These are phyloP conservation scores for Bostrychus sinensis DNA, from an alignment of 2,113 vertebrate genomes.

Conservation along the genomic window DNA sequence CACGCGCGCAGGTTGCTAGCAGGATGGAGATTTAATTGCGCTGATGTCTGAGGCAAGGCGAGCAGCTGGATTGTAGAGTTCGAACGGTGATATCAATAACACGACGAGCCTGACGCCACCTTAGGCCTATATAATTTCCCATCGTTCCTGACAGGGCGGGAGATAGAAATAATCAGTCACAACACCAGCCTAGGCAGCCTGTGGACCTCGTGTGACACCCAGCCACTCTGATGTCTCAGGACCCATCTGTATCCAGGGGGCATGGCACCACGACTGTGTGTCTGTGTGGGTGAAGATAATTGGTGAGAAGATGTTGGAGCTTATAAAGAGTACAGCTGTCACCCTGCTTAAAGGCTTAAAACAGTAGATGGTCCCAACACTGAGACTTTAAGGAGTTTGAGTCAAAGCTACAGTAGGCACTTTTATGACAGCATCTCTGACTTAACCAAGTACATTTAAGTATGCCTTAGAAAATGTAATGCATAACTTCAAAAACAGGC, in stretches of 20 bases:
- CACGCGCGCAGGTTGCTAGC: constrained; percentile 45
- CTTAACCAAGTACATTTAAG: no score
- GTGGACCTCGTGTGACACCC: constrained; percentile 68
- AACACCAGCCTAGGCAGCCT: constrained; percentile 62
- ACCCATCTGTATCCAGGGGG: constrained; percentile 71
- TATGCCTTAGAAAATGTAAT: no score
- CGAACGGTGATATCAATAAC: constrained; percentile 77
- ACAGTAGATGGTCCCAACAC: background rate
- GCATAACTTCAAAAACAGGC: no score
- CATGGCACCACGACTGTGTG: constrained; percentile 4
- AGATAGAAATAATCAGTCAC: constrained; percentile 79
- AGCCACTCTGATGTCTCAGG: constrained; percentile 65
- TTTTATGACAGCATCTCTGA: background rate
- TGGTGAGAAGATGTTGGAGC: constrained; percentile 51
- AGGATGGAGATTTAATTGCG: constrained; percentile 72
- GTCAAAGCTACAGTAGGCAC: background rate
- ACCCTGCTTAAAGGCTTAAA: constrained; percentile 28
- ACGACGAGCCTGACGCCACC: constrained; percentile 50
- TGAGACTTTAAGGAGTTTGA: background rate
- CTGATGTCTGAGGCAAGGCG: constrained; percentile 62
- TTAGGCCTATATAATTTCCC: constrained; percentile 71
- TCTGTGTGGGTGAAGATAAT: constrained; percentile 40
- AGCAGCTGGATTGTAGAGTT: constrained; percentile 72
- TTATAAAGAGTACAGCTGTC: constrained; percentile 31
- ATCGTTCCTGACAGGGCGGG: constrained; percentile 72